phyloP scores from a whole-genome alignment of 2,888 invertebrate genomes.

The Parnassius mnemosyne region DNA sequence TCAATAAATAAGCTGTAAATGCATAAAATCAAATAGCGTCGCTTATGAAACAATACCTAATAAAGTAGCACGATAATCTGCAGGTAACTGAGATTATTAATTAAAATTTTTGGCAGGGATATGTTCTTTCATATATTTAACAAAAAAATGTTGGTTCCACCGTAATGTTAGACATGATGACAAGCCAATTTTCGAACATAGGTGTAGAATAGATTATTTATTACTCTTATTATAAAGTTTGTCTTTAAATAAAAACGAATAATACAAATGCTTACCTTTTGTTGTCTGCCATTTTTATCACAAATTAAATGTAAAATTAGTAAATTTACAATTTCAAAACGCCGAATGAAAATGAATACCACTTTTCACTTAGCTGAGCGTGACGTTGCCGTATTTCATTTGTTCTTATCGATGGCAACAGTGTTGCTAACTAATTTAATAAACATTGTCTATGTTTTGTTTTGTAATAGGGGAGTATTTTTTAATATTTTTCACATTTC shows the following conservation, averaged over 20 bases:
- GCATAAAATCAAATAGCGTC: constrained; percentile 21
- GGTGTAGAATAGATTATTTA: constrained; percentile 41
- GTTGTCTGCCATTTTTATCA: constrained; percentile 78
- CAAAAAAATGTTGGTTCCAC: constrained; percentile 27
- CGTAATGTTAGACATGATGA: constrained; percentile 72
- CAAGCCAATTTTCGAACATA: constrained; percentile 74
- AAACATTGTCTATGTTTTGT: constrained; percentile 10
- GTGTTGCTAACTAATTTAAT: constrained; percentile 58
- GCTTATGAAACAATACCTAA: background rate
- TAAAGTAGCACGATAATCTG: background rate
- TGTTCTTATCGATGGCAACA: constrained; percentile 58
- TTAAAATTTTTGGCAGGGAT: no score
- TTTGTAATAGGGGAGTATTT: background rate
- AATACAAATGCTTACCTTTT: constrained; percentile 67
- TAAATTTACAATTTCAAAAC: constrained; percentile 59
- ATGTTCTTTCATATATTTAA: constrained; percentile 16
- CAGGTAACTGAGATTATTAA: background rate
- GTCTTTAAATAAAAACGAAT: constrained; percentile 11
- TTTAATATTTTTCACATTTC: no score
- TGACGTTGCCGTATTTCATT: constrained; percentile 82
- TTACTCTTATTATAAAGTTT: background rate
- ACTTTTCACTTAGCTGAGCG: constrained; percentile 60
- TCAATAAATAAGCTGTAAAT: constrained; percentile 28
- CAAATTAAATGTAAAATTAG: constrained; percentile 57
- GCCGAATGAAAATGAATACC: constrained; percentile 41